Evolutionary conservation across 2,888 invertebrate genomes (phyloP).

Genomic region (Busseola fusca): DNA sequence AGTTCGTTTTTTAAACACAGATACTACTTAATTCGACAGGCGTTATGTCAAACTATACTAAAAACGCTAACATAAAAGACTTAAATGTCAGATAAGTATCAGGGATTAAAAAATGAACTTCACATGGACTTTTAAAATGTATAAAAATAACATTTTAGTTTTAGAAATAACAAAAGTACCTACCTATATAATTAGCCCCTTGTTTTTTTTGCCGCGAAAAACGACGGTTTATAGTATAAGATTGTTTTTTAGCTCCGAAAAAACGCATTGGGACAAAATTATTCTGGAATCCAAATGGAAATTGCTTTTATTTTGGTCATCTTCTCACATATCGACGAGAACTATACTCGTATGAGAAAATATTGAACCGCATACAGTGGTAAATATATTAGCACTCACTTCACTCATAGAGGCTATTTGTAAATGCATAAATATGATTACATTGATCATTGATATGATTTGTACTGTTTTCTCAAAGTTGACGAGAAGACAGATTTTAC

Average conservation of each 20-base stretch:
- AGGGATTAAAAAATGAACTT: no score
- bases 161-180: background rate
- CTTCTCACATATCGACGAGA: background rate
- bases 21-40: no score
- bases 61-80: no score
- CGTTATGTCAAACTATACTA: no score
- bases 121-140: background rate
- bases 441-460: no score
- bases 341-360: conserved; percentile 20
- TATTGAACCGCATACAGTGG: conserved; percentile 5
- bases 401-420: no score
- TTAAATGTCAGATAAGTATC: no score
- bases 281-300: background rate
- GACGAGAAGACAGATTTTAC: background rate
- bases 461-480: background rate
- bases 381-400: background rate
- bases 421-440: no score
- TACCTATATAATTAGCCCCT: background rate
- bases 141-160: background rate
- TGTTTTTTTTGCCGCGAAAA: no score
- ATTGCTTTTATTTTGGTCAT: background rate
- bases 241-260: background rate
- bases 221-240: no score
- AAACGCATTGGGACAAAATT: background rate
- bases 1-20: no score